Percentiles rank a stretch among this genome's conserved stretches.
Conservation (phyloP, 2,113 vertebrate genomes). For the Petaurus breviceps region DNA sequence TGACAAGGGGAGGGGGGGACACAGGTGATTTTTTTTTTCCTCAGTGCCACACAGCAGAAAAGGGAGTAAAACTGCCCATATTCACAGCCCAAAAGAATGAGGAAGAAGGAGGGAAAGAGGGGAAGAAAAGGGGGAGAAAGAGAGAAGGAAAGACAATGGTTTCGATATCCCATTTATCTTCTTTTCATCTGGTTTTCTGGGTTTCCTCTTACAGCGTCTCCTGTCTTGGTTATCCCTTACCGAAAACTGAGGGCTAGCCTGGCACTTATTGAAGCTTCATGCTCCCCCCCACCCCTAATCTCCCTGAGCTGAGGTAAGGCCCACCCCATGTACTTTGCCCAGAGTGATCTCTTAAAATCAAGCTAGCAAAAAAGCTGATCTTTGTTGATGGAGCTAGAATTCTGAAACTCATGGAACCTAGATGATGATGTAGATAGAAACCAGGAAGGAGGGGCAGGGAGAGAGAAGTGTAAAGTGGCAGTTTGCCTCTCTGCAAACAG, state of each 20-base stretch:
- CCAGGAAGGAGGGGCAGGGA: background rate
- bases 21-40: conserved; percentile 92
- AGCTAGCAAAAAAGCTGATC: conserved; percentile 60
- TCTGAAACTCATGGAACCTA: background rate
- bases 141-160: background rate
- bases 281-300: conserved; percentile 70
- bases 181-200: conserved; percentile 14
- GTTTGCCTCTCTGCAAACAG: background rate
- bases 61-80: conserved; percentile 36
- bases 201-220: background rate
- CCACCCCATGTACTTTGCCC: conserved; percentile 66
- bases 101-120: background rate
- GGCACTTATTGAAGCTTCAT: conserved; percentile 81
- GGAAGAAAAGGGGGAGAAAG: background rate
- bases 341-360: conserved; percentile 78
- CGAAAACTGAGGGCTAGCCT: conserved; percentile 80
- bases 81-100: conserved; percentile 1
- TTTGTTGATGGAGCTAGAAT: conserved; percentile 48
- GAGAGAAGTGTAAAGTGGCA: no score
- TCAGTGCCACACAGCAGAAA: conserved; percentile 81
- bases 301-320: conserved; percentile 59
- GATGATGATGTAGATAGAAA: background rate
- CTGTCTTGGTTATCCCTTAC: conserved; percentile 45
- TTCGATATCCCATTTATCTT: background rate
- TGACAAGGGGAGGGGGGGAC: conserved; percentile 90